Evolutionary conservation across 2,113 vertebrate species (phyloP), one percentile per base, ranked within the genome.

Genomic region (Tor tambroides): DNA sequence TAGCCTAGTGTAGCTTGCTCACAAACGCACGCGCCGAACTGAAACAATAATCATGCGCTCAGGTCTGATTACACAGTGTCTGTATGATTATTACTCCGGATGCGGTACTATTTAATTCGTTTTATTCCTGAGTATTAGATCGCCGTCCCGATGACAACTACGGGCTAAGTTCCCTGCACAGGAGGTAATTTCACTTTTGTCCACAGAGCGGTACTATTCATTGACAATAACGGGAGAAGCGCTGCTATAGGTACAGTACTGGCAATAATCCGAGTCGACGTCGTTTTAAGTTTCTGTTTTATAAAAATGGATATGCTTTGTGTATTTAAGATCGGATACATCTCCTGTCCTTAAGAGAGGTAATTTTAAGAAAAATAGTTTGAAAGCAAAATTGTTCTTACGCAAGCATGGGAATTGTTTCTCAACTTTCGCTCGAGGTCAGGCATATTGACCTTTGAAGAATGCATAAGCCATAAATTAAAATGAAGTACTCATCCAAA

Each of bases 391-490:
- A 26, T 12, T 88, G 86, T 83, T 88, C 82, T 85, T 79, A 83
- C 74, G 85, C 63, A 38, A 93, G 92, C 91, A 89, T 93, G 91
- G 92, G 93, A 94, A 92, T 92, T 83, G 80, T 90, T 91, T 95
- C 96, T 95, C 92, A 95, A 96, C 96, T 97, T 96, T 96, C 93
- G 92, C 95, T 92, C 90, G 95, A 95, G 97, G 96, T 97, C 97
- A 97, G 94, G 96, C 95, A 96, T 96, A 96, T 94, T 96, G 97
- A 97, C 97, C 96, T 95, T 94, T 95, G 93, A 98, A 97, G 96
- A 99, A 99, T 97, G 97, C 96, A 95, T 94, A 95, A 96, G 96
- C 94, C 96, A 96, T 98, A 98, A 97, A 98, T 98, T 97, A 95
- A 96, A 96, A 96, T 93, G 90, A 96, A 97, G 96, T 94, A 96